A percentile compares a stretch with the other conserved stretches of the same genome.
phyloP scores from a whole-genome alignment of 2,797 vertebrate species.

The Otolemur crassicaudatus region DNA sequence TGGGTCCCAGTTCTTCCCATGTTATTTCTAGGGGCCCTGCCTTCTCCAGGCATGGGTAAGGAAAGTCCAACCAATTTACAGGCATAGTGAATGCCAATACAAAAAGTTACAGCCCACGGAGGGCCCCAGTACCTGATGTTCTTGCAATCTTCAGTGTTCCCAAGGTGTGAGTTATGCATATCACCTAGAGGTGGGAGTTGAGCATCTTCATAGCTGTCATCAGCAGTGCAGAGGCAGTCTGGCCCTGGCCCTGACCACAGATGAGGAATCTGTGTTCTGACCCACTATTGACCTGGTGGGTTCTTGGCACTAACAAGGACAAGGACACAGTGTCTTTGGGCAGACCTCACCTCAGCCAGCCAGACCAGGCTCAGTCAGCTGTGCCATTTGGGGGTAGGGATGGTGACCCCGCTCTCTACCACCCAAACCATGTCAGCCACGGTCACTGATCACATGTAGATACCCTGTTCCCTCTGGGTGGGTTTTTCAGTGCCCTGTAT shows the following conservation, averaged over 20 bases:
- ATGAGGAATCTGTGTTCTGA: no score
- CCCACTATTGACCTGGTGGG: neutral
- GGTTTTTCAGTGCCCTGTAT: neutral
- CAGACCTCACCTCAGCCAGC: neutral
- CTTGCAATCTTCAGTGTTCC: accelerated
- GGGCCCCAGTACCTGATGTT: no score
- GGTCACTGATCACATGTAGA: no score
- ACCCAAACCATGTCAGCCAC: no score
- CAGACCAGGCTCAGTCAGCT: neutral
- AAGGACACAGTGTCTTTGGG: neutral
- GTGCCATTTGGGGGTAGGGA: no score
- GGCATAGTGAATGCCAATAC: neutral
- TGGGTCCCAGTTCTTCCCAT: neutral
- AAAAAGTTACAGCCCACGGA: no score
- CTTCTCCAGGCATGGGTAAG: neutral
- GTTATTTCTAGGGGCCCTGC: neutral
- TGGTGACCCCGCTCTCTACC: neutral
- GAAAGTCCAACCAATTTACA: neutral
- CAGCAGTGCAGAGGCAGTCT: neutral
- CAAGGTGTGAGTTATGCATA: neutral
- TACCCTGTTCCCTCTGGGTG: neutral
- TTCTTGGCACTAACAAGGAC: neutral
- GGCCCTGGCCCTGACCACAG: neutral
- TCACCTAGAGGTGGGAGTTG: no score
- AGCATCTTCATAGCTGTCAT: neutral